Evolutionary conservation across 2,797 vertebrate genomes (phyloP).

Genomic region (Pangasius sanitwongsei): DNA sequence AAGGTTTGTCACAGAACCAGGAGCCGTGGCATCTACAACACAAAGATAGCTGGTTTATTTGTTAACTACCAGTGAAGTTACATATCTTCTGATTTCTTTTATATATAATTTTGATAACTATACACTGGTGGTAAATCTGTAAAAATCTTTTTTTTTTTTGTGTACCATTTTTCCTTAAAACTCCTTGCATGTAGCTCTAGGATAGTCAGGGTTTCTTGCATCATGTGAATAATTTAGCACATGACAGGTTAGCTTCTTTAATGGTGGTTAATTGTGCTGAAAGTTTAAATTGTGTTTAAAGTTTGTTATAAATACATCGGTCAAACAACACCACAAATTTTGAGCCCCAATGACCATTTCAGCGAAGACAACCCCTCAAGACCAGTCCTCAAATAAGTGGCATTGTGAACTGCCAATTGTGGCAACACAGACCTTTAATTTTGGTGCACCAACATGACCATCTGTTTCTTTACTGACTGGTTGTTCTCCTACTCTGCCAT

Average conservation of each 20-base stretch:
- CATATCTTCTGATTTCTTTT: background rate
- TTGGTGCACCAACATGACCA: background rate
- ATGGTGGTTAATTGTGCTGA: background rate
- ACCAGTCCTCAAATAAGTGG: background rate
- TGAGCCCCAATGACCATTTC: background rate
- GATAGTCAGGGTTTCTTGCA: background rate
- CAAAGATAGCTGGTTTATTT: background rate
- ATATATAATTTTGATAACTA: background rate
- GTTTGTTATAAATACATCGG: background rate
- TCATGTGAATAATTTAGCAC: background rate
- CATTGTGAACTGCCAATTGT: background rate
- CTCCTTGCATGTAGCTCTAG: background rate
- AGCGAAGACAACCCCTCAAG: background rate
- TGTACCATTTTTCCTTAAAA: background rate
- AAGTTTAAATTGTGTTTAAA: background rate
- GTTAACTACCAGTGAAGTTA: conserved; percentile 5
- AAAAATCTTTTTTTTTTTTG: background rate
- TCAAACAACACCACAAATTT: background rate
- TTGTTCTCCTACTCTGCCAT: background rate
- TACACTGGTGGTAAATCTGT: background rate
- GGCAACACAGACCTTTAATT: background rate
- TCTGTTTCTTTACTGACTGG: background rate
- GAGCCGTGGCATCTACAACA: background rate
- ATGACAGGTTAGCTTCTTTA: background rate
- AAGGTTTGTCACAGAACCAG: background rate